phyloP scores from a whole-genome alignment of 2,797 vertebrate species.

The Xenops minutus region DNA sequence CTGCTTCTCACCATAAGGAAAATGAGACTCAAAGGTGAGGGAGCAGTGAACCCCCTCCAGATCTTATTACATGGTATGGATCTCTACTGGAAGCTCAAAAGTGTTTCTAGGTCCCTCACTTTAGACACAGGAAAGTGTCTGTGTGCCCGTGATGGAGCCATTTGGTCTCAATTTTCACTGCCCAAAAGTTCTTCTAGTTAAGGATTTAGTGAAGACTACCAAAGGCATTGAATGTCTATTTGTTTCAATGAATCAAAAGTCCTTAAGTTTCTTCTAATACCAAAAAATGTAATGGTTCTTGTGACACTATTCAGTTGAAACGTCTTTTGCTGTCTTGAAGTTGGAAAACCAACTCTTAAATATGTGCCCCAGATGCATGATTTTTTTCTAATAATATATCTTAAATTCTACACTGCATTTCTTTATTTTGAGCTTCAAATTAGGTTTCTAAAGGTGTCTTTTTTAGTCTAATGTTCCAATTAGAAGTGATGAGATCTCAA shows the following conservation, averaged over 20 bases:
- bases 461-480: not conserved
- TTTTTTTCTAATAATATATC: not conserved
- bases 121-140: not conserved
- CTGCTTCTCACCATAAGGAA: not conserved
- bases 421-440: not conserved
- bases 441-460: not conserved
- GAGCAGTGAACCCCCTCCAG: fast-evolving
- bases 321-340: not conserved
- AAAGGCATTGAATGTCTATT: not conserved
- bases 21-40: not conserved
- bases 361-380: not conserved
- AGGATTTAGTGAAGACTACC: not conserved
- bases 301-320: not conserved
- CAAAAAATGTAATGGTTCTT: not conserved
- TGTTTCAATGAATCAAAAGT: not conserved
- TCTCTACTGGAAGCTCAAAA: not conserved
- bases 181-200: not conserved
- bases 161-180: not conserved
- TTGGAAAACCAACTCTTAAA: not conserved
- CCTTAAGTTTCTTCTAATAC: not conserved
- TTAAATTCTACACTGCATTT: not conserved
- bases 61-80: not conserved
- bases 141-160: not conserved
- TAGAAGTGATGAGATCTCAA: not conserved
- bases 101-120: not conserved